Base-by-base conservation (phyloP, 2,888 invertebrate species). In the Diploptera punctata region DNA sequence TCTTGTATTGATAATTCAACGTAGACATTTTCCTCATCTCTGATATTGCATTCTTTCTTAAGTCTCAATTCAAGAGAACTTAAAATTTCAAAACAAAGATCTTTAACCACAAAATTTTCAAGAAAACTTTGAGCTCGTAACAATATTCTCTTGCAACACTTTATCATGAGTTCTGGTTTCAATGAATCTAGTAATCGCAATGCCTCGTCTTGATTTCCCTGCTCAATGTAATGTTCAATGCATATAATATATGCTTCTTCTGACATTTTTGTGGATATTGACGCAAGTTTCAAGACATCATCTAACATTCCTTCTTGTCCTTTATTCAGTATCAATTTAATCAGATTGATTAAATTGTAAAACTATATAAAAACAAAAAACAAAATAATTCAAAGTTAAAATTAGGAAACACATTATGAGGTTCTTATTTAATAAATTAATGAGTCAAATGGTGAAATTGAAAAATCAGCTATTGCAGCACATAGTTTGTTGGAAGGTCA, bases 161-260 rank as follows among this genome's bases (percentile, higher is more conserved):
- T 74, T 18, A 77, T 68, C 43, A 77, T 74, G 57, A 78, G 74
- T 38, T 81, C 78, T 24, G 77, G 69, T 21, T 79, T 78, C 44
- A 81, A 78, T 21, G 76, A 77, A 38, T 80, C 77, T 24, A 84
- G 73, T 71, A 82, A 75, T 19, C 79, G 73, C 74, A 81, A 78
- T 19, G 81, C 81, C 73, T 78, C 77, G 24, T 80, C 77, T 18
- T 67, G 54, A 9, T 71, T 21, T 1, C 54, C 81, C 43, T 73
- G 79, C 29, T 75, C 76, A 44, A 84, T 78, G 70, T 81, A 80
- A 77, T 81, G 77, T 75, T 78, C 78, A 18, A 81, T 76, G 31
- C 82, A 79, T 26, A 77, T 75, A 9, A 79, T 75, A 67, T 81
- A 80, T 24, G 81, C 81, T 67, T 77, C 76, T 44, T 77, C 77